Percentiles rank a stretch among this genome's conserved stretches.
These are phyloP conservation scores for Agelastica alni DNA, from an alignment of 2,888 invertebrate genomes.

Conservation along the genomic window DNA sequence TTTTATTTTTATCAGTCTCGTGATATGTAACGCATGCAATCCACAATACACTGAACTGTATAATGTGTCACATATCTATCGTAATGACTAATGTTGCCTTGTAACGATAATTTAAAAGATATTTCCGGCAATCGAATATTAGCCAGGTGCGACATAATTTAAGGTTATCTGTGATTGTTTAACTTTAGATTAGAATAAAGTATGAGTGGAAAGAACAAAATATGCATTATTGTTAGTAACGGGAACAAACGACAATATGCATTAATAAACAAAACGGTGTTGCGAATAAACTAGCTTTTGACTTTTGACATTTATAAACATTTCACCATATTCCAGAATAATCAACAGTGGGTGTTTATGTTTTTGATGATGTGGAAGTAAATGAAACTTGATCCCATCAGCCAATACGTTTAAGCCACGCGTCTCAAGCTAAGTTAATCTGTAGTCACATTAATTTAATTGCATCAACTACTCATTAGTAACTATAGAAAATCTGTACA, in stretches of 20 bases:
- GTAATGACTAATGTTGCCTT: no score
- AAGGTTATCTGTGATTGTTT: no score
- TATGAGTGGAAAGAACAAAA: neutral
- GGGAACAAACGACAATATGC: no score
- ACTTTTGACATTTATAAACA: constrained; percentile 7
- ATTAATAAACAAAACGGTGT: neutral
- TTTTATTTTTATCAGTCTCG: no score
- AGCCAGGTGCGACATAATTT: no score
- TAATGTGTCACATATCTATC: no score
- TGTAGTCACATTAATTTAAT: constrained; percentile 7
- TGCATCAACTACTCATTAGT: no score
- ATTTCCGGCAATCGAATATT: no score
- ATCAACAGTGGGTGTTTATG: constrained; percentile 6
- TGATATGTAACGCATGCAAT: no score
- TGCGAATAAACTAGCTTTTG: neutral
- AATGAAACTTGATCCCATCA: constrained; percentile 19
- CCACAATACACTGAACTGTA: no score
- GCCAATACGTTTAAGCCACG: constrained; percentile 31
- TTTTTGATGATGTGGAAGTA: constrained; percentile 31
- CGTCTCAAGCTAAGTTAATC: constrained; percentile 3
- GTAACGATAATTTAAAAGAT: no score
- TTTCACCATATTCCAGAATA: constrained; percentile 2
- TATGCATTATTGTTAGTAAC: no score
- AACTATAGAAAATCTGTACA: constrained; percentile 1
- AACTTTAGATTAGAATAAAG: neutral